Percentiles rank a stretch among this genome's conserved stretches.
phyloP scores from a whole-genome alignment of 2,888 invertebrate species.

The Carabus problematicus region DNA sequence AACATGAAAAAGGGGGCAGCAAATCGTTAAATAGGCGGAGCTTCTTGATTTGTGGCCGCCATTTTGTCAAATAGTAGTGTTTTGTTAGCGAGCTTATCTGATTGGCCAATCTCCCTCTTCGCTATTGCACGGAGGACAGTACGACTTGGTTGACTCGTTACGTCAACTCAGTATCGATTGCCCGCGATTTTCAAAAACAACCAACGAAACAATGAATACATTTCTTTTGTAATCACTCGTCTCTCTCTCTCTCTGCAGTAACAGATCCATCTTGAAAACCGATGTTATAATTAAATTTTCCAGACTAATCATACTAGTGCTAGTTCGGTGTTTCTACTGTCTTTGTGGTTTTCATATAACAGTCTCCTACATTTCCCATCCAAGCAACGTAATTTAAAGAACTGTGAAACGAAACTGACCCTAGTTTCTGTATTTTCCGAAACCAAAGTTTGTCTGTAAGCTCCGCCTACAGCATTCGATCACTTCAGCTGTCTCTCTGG shows the following conservation, averaged over 20 bases:
- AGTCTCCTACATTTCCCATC: slow-evolving; percentile 4
- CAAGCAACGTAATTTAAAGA: slow-evolving; percentile 11
- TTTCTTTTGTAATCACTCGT: neutral
- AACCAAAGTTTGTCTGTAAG: slow-evolving; percentile 14
- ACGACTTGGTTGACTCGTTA: slow-evolving; percentile 23
- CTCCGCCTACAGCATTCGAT: slow-evolving; percentile 47
- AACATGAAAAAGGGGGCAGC: slow-evolving; percentile 60
- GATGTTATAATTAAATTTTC: neutral
- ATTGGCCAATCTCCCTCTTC: slow-evolving; percentile 62
- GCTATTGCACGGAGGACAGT: slow-evolving; percentile 36
- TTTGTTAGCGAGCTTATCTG: slow-evolving; percentile 61
- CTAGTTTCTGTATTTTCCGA: slow-evolving; percentile 22
- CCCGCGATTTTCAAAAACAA: slow-evolving; percentile 24
- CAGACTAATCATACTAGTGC: neutral
- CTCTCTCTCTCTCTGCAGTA: too few species aligned
- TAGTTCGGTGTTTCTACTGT: too few species aligned
- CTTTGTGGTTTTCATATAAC: too few species aligned
- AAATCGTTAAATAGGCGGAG: slow-evolving; percentile 60
- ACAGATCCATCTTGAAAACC: neutral
- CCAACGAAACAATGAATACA: neutral
- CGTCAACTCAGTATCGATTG: slow-evolving; percentile 31
- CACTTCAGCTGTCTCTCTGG: slow-evolving; percentile 37
- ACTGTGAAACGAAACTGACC: slow-evolving; percentile 30
- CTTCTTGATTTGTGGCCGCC: slow-evolving; percentile 62
- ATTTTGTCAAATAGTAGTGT: slow-evolving; percentile 64